phyloP scores from a whole-genome alignment of 2,888 invertebrate genomes.

The Acholoe squamosa region DNA sequence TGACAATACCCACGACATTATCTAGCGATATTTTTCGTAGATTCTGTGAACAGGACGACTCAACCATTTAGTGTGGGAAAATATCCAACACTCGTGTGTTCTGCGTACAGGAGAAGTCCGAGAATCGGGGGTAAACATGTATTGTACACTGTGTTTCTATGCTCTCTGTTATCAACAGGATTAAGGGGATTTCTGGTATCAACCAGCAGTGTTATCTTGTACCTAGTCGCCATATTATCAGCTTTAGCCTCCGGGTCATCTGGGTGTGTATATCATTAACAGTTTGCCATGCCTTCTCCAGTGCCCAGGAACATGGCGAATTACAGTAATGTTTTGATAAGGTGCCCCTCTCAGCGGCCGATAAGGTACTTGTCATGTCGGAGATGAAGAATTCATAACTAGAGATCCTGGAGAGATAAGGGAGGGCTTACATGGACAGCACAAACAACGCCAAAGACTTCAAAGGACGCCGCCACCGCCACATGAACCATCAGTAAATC shows the following conservation, averaged over 20 bases:
- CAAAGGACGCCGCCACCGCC: neutral
- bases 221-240: neutral
- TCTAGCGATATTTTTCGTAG: no score
- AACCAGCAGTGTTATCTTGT: neutral
- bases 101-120: no score
- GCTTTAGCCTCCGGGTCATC: neutral
- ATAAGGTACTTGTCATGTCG: constrained; percentile 45
- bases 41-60: no score
- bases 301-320: neutral
- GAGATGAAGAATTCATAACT: constrained; percentile 24
- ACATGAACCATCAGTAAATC: constrained; percentile 23
- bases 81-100: no score
- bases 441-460: neutral
- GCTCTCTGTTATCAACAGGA: neutral
- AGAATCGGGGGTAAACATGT: neutral
- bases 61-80: no score
- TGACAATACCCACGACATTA: no score
- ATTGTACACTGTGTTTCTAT: neutral
- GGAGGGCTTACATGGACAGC: neutral
- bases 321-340: constrained; percentile 47
- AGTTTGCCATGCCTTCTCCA: neutral
- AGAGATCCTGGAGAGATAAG: neutral
- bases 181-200: constrained; percentile 13
- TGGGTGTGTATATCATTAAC: constrained; percentile 34
- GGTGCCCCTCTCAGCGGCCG: constrained; percentile 24